Evolutionary conservation across 37 sponge, comb jelly and placozoan genomes (phyloP).

Genomic region (Eunapius fragilis): DNA sequence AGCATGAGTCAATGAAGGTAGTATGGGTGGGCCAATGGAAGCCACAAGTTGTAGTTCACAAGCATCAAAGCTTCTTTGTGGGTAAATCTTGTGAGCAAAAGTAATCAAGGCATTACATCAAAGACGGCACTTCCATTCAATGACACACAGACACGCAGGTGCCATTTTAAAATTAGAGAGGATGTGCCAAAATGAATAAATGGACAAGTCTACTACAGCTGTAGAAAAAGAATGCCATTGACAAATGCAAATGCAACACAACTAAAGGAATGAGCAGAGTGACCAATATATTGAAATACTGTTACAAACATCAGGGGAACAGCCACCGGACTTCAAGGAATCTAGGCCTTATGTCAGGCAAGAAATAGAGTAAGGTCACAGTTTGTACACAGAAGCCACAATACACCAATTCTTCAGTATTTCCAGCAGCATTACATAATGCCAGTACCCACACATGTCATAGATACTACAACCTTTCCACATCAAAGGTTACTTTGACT

Average conservation of each 20-base stretch:
- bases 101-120: not conserved
- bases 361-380: not conserved
- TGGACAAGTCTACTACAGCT: not conserved
- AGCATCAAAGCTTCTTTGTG: not conserved
- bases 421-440: not conserved
- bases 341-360: not conserved
- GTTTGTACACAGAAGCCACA: not conserved
- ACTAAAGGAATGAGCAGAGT: too few relatives aligned
- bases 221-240: too few relatives aligned
- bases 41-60: not conserved
- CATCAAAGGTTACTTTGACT: too few relatives aligned
- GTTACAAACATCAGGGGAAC: too few relatives aligned
- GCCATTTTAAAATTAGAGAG: not conserved
- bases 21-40: constrained; percentile 5
- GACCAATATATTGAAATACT: too few relatives aligned
- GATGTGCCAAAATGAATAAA: not conserved
- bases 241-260: too few relatives aligned
- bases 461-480: too few relatives aligned
- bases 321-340: not conserved
- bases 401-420: not conserved
- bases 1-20: constrained; percentile 2
- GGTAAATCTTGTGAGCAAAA: constrained; percentile 8
- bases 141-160: not conserved
- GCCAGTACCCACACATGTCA: too few relatives aligned
- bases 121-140: not conserved